Percentiles rank a stretch among this genome's conserved stretches.
Evolutionary conservation across 2,888 invertebrate genomes (phyloP).

Genomic region (Listrodromus nycthemerus): DNA sequence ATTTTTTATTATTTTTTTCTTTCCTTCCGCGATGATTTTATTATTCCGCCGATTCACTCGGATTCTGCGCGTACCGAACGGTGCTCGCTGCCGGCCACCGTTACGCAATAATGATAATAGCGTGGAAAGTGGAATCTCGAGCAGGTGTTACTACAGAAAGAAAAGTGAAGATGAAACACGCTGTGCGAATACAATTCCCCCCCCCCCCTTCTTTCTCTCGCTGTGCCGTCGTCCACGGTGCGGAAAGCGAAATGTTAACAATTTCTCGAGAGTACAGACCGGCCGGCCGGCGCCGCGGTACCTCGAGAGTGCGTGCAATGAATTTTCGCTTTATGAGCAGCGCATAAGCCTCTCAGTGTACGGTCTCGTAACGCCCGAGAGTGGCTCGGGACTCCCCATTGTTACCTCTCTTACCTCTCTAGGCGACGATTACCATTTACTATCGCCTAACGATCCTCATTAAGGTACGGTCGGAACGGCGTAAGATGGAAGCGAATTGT

Average conservation of each 20-base stretch:
- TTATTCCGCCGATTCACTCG: conserved; percentile 36
- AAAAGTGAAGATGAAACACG: conserved; percentile 63
- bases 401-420: conserved; percentile 28
- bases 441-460: conserved; percentile 48
- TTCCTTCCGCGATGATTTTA: conserved; percentile 26
- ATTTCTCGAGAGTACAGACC: conserved; percentile 48
- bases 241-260: conserved; percentile 64
- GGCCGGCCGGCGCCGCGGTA: conserved; percentile 27
- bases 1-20: conserved; percentile 12
- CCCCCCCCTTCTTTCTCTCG: no score
- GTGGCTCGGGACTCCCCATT: conserved; percentile 46
- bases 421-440: conserved; percentile 55
- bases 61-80: background rate
- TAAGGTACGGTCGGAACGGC: conserved; percentile 3
- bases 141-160: conserved; percentile 43
- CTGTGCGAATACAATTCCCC: conserved; percentile 49
- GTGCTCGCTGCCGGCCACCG: background rate
- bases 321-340: conserved; percentile 51
- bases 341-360: background rate
- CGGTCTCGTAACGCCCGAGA: conserved; percentile 37
- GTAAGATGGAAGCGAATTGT: background rate
- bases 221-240: conserved; percentile 24
- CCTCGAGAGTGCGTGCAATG: conserved; percentile 56
- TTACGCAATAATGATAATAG: conserved; percentile 51
- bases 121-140: conserved; percentile 61